Percentiles rank a stretch among this genome's conserved stretches.
These are phyloP conservation scores for Cyanoramphus novaezelandiae DNA, from an alignment of 2,113 vertebrate species.

Conservation along the genomic window DNA sequence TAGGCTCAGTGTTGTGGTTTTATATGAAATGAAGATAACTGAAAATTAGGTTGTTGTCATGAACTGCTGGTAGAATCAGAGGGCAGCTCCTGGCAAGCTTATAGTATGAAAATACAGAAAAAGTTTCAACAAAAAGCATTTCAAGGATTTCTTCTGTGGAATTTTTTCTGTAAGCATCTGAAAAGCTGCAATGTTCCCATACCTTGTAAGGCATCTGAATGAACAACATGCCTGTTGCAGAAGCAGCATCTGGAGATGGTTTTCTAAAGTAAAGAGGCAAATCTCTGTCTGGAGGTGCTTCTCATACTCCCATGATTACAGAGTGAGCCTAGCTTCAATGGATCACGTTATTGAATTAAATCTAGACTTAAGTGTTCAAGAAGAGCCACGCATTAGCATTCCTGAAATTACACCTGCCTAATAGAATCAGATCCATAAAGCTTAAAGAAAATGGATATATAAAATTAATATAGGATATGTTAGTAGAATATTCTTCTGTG, in stretches of 20 bases:
- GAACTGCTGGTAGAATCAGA: background rate
- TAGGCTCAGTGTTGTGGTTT: background rate
- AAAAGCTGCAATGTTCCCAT: background rate
- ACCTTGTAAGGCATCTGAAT: background rate
- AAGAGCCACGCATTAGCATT: background rate
- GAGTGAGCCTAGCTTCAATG: background rate
- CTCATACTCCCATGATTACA: background rate
- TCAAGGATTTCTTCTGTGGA: background rate
- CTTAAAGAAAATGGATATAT: background rate
- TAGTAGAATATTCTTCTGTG: background rate
- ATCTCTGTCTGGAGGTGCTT: background rate
- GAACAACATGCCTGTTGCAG: background rate
- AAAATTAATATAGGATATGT: background rate
- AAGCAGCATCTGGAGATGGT: constrained; percentile 24
- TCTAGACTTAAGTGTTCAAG: background rate
- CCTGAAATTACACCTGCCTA: constrained; percentile 6
- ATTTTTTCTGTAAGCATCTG: background rate
- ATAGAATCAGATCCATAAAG: background rate
- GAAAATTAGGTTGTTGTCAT: background rate
- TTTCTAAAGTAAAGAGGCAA: background rate
- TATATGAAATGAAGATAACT: background rate
- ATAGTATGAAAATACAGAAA: background rate
- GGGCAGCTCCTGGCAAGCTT: background rate
- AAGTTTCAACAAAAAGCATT: background rate
- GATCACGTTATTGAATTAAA: constrained; percentile 7